A percentile compares a stretch with the other conserved stretches of the same genome.
Conservation (phyloP, 2,113 vertebrate genomes). For the Paradisaea rubra region DNA sequence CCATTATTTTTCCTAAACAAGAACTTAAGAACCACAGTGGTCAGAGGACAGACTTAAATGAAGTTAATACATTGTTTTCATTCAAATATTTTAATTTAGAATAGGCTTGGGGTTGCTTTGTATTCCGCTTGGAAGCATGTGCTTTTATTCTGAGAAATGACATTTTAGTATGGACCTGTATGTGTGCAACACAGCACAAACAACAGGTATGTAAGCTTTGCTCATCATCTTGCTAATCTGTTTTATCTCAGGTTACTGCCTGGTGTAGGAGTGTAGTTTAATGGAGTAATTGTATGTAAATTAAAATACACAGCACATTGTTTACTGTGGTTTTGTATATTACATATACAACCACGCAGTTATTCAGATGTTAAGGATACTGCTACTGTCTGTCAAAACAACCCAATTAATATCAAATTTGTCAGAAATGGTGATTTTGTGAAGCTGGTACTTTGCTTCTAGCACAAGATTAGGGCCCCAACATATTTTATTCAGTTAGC, state of each 20-base stretch:
- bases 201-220: neutral
- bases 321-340: neutral
- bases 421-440: neutral
- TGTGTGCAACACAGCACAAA: neutral
- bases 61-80: neutral
- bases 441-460: neutral
- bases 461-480: neutral
- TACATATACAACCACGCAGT: neutral
- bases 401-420: neutral
- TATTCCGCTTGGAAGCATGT: rapidly evolving
- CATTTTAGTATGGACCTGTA: neutral
- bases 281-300: neutral
- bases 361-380: neutral
- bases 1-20: neutral
- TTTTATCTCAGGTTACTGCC: neutral
- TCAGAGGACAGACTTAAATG: neutral
- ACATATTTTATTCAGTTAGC: neutral
- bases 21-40: neutral
- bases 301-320: neutral
- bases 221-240: neutral
- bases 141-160: neutral
- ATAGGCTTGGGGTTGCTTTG: neutral
- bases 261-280: neutral
- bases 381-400: neutral
- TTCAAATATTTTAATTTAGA: neutral